Evolutionary conservation across 37 sponge, comb jelly and placozoan species (phyloP).

Genomic region (Aplysina aerophoba): DNA sequence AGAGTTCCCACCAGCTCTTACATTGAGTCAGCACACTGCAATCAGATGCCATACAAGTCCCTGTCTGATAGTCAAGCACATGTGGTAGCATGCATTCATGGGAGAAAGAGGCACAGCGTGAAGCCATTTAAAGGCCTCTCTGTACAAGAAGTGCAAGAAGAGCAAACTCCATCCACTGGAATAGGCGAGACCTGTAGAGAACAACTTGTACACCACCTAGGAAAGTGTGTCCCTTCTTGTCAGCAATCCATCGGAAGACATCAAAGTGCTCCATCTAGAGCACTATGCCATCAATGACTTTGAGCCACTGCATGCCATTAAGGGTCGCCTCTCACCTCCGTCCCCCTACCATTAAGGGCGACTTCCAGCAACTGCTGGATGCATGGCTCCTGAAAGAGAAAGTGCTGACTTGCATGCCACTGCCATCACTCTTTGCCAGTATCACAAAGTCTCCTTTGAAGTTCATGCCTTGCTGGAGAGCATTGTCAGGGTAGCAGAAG

Average conservation of each 20-base stretch:
- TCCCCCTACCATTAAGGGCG: conserved; percentile 7
- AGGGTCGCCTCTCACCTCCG: conserved; percentile 41
- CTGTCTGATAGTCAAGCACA: conserved; percentile 32
- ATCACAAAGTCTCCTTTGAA: background rate
- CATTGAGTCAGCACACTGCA: conserved; percentile 38
- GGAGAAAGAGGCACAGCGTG: background rate
- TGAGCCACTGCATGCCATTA: conserved; percentile 47
- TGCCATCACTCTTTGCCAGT: conserved; percentile 24
- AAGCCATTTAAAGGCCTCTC: conserved; percentile 37
- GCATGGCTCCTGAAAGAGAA: conserved; percentile 20
- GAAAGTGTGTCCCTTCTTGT: conserved; percentile 26
- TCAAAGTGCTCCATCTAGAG: no score
- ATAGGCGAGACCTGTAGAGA: no score
- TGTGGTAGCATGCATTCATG: conserved; percentile 19
- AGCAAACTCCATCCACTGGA: background rate
- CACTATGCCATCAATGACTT: conserved; percentile 43
- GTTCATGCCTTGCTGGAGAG: background rate
- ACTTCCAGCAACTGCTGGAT: background rate
- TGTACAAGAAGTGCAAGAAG: conserved; percentile 18
- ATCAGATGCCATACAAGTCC: background rate
- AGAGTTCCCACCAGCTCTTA: background rate
- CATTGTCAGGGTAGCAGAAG: conserved; percentile 16
- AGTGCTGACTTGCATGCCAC: conserved; percentile 26
- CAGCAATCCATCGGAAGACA: no score
- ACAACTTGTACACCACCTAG: conserved; percentile 11